A percentile compares a stretch with the other conserved stretches of the same genome.
phyloP scores from a whole-genome alignment of 1,140 invertebrate species.

The Drosophila teissieri region DNA sequence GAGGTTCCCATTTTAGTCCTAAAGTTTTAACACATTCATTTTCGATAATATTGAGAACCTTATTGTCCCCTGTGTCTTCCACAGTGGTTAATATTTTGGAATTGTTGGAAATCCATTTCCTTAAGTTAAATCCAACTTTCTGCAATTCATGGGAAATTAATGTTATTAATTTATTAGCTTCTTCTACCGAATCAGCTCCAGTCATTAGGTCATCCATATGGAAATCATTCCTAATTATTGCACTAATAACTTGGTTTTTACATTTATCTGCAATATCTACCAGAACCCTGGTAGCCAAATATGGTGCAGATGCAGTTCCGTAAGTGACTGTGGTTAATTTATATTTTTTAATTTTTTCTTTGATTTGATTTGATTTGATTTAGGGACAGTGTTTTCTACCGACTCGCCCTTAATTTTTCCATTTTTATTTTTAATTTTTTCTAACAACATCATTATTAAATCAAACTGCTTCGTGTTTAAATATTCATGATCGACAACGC shows the following conservation, averaged over 20 bases:
- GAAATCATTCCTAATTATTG: neutral
- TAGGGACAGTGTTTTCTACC: no score
- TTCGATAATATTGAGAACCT: neutral
- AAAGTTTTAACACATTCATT: neutral
- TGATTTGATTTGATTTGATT: no score
- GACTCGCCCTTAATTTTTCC: no score
- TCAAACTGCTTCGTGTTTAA: no score
- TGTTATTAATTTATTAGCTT: neutral
- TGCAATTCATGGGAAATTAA: neutral
- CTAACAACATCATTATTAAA: no score
- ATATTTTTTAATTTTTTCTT: neutral
- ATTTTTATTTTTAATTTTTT: no score
- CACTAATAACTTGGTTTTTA: neutral
- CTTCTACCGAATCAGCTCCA: neutral
- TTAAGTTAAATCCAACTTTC: neutral
- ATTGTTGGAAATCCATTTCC: conserved; percentile 3
- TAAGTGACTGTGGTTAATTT: neutral
- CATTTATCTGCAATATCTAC: conserved; percentile 1
- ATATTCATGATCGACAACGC: no score
- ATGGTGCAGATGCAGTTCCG: neutral
- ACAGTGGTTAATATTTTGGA: neutral
- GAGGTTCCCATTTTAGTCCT: neutral
- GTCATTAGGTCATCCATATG: conserved; percentile 4
- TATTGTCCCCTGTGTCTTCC: neutral
- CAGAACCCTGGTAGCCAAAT: neutral